Percentiles rank a stretch among this genome's conserved stretches.
Evolutionary conservation across 1,140 invertebrate genomes (phyloP).

Genomic region (Akabosia matsudoensis): DNA sequence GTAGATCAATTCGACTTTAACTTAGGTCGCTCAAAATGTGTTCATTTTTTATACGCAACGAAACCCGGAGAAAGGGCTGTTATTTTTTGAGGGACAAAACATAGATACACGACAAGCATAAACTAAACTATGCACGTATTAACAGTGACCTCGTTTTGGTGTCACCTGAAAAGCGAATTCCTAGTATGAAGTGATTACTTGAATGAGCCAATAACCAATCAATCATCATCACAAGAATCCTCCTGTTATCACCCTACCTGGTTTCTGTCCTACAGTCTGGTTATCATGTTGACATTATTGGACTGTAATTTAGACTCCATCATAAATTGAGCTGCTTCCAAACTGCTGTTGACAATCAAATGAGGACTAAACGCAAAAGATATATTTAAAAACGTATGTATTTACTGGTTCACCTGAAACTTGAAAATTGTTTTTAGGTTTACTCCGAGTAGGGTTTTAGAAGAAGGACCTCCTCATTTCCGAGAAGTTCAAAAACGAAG

Average conservation of each 20-base stretch:
- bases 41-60: constrained; percentile 42
- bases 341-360: constrained; percentile 4
- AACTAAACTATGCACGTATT: too few species aligned
- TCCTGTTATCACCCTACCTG: too few species aligned
- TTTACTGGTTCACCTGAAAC: background rate
- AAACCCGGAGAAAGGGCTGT: constrained; percentile 3
- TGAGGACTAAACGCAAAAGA: background rate
- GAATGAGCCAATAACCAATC: too few species aligned
- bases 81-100: background rate
- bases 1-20: constrained; percentile 37
- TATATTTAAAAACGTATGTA: background rate
- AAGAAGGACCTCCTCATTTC: too few species aligned
- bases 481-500: too few species aligned
- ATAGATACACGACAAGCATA: background rate
- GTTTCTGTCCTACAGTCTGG: too few species aligned
- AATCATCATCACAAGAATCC: too few species aligned
- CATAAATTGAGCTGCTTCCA: background rate
- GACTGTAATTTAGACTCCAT: background rate
- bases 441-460: too few species aligned
- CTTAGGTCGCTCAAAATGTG: constrained; percentile 46
- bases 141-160: too few species aligned
- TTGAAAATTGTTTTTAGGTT: background rate
- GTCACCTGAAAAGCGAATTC: too few species aligned
- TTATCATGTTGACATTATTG: too few species aligned
- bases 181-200: too few species aligned